phyloP scores from a whole-genome alignment of 2,888 invertebrate species.

The Sesamia inferens region DNA sequence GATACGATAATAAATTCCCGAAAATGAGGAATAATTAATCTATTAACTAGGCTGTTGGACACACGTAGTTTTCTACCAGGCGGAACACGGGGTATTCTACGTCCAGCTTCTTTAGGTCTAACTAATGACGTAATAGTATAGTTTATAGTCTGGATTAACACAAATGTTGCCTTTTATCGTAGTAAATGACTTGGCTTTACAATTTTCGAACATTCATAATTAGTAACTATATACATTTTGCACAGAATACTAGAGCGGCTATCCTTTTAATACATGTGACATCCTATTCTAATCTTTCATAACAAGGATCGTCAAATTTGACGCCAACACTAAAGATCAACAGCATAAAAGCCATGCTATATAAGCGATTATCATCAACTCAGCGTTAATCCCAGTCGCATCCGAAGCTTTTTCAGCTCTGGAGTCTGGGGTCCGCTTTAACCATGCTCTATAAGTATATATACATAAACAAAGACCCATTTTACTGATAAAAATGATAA shows the following conservation, averaged over 20 bases:
- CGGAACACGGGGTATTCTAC: too few relatives aligned
- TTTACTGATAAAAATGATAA: constrained; percentile 28
- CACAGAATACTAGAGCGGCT: neutral
- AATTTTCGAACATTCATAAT: neutral
- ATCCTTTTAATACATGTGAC: neutral
- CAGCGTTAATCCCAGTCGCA: too few relatives aligned
- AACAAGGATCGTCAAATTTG: neutral
- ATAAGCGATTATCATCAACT: too few relatives aligned
- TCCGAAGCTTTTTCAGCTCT: too few relatives aligned
- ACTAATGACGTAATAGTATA: neutral
- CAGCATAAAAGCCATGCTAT: neutral
- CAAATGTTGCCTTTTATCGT: neutral
- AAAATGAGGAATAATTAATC: too few relatives aligned
- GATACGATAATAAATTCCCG: too few relatives aligned
- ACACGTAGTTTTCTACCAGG: too few relatives aligned
- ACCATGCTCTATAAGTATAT: constrained; percentile 18
- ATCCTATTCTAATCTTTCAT: neutral
- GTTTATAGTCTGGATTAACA: neutral
- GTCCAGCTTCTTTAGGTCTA: neutral
- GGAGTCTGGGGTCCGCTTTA: too few relatives aligned
- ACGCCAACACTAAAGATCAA: neutral
- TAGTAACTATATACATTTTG: neutral
- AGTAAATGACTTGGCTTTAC: neutral
- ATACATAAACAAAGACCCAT: constrained; percentile 28
- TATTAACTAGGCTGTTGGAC: too few relatives aligned